Evolutionary conservation across 2,888 invertebrate species (phyloP).

Genomic region (Eupithecia pulchellata): DNA sequence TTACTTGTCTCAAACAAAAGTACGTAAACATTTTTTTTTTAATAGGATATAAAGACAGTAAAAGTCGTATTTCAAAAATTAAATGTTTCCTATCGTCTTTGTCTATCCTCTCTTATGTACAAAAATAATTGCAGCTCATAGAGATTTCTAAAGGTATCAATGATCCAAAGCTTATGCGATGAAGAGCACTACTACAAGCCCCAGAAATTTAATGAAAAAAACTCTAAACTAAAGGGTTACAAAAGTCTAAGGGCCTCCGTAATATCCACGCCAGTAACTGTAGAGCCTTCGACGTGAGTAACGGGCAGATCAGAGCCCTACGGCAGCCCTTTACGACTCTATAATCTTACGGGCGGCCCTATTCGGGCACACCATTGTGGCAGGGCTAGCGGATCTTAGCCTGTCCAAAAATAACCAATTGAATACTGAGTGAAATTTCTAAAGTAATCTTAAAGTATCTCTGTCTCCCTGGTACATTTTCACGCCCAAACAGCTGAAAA

Average conservation of each 20-base stretch:
- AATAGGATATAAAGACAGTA: no score
- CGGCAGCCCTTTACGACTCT: constrained; percentile 1
- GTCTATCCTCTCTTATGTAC: no score
- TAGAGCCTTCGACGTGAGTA: constrained; percentile 2
- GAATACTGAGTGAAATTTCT: not conserved
- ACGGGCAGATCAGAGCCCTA: not conserved
- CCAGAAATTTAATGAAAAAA: not conserved
- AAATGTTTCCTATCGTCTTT: no score
- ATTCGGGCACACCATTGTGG: not conserved
- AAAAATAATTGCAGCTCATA: no score
- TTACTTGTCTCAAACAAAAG: no score
- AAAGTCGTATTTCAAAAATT: no score
- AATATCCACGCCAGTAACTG: not conserved
- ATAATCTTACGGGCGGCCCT: constrained; percentile 1
- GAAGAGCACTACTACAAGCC: not conserved
- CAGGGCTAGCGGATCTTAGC: not conserved
- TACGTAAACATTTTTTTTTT: no score
- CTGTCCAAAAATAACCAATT: not conserved
- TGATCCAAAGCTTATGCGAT: not conserved
- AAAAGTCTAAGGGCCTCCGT: not conserved
- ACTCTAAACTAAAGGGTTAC: not conserved
- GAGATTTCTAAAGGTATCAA: no score
- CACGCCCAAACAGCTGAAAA: not conserved
- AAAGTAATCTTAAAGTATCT: not conserved
- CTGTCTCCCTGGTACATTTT: not conserved